phyloP scores from a whole-genome alignment of 1,140 invertebrate species.

The Gryllus bimaculatus region DNA sequence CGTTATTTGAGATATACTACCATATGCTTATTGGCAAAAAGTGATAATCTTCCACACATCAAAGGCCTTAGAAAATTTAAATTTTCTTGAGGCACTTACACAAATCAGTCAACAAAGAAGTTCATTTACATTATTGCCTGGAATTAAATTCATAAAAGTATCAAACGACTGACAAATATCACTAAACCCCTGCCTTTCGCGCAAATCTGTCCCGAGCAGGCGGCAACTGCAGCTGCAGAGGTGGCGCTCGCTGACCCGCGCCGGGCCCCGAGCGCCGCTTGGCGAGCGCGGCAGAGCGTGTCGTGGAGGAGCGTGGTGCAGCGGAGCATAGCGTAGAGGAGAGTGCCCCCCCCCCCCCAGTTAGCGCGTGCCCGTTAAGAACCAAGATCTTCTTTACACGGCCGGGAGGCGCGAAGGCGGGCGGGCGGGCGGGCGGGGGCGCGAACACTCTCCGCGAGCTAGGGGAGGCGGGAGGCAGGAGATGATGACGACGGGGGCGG shows the following conservation, averaged over 20 bases:
- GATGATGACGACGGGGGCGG: neutral
- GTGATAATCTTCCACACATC: too few relatives aligned
- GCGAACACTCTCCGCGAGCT: neutral
- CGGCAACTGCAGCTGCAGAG: neutral
- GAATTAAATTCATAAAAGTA: neutral
- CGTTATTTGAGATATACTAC: too few relatives aligned
- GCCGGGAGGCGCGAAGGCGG: too few relatives aligned
- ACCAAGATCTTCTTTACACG: constrained; percentile 1
- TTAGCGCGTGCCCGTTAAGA: neutral
- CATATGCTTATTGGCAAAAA: too few relatives aligned
- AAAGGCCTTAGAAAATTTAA: neutral
- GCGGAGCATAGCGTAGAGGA: too few relatives aligned
- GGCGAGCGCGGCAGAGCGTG: neutral
- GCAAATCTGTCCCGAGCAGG: too few relatives aligned
- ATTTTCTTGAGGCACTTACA: neutral
- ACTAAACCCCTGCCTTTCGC: neutral
- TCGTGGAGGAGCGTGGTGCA: too few relatives aligned
- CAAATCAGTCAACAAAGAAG: neutral
- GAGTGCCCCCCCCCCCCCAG: neutral
- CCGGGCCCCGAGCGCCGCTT: neutral
- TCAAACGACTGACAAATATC: neutral
- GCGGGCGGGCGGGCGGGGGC: too few relatives aligned
- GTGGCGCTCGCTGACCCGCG: neutral
- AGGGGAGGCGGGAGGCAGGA: neutral
- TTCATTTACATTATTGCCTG: neutral